Conservation (phyloP, 2,797 vertebrate species). For the Pempheris klunzingeri region DNA sequence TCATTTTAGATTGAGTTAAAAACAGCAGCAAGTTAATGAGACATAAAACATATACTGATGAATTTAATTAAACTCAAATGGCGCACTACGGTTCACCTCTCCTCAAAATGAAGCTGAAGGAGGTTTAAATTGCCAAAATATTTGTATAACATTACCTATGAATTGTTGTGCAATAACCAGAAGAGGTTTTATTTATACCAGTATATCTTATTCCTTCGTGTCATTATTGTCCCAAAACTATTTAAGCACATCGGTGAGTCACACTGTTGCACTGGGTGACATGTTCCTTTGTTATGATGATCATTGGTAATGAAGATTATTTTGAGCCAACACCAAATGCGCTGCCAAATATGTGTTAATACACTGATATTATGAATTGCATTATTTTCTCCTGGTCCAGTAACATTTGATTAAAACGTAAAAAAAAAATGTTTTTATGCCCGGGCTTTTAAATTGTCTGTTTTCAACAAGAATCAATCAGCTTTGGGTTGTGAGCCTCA, state of each 20-base stretch:
- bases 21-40: conserved; percentile 13
- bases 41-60: conserved; percentile 3
- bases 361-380: background rate
- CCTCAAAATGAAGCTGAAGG: too few relatives aligned
- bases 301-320: background rate
- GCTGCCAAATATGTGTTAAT: background rate
- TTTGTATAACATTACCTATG: too few relatives aligned
- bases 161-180: too few relatives aligned
- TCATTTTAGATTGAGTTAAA: conserved; percentile 26
- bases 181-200: too few relatives aligned
- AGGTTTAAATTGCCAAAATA: too few relatives aligned
- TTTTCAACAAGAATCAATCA: background rate
- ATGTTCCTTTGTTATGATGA: background rate
- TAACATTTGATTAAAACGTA: background rate
- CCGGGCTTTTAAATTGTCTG: background rate
- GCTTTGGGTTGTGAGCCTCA: background rate
- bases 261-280: too few relatives aligned
- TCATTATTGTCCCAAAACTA: too few relatives aligned
- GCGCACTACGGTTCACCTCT: too few relatives aligned
- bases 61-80: background rate
- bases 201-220: too few relatives aligned
- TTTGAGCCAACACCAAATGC: background rate
- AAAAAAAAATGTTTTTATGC: background rate
- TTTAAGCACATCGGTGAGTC: too few relatives aligned
- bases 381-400: too few relatives aligned